phyloP scores from a whole-genome alignment of 2,113 vertebrate species.

The Dinomys branickii region DNA sequence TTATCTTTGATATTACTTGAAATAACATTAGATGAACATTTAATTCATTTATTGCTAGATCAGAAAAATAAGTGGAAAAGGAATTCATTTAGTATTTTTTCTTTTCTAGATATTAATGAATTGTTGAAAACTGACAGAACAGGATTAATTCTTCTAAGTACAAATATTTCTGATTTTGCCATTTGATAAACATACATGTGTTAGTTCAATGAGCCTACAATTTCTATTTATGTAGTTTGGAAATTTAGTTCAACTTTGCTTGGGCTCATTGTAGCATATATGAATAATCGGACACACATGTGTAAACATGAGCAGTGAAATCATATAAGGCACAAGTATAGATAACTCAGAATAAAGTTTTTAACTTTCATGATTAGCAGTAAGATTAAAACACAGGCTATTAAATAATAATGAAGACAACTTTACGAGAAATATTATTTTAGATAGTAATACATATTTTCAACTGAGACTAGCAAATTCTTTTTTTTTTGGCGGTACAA shows the following conservation, averaged over 20 bases:
- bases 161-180: not conserved
- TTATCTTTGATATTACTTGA: conserved; percentile 14
- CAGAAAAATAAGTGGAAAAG: not conserved
- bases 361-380: not conserved
- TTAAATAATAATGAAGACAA: not conserved
- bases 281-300: not conserved
- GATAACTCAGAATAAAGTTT: conserved; percentile 9
- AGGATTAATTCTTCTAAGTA: not conserved
- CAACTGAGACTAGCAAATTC: not conserved
- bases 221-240: conserved; percentile 13
- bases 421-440: conserved; percentile 25
- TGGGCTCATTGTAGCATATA: not conserved
- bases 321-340: not conserved
- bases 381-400: conserved; percentile 13
- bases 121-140: not conserved
- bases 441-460: not conserved
- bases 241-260: not conserved
- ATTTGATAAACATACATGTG: not conserved
- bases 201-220: not conserved
- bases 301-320: not conserved
- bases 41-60: not conserved
- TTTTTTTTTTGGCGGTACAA: no score
- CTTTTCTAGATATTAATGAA: not conserved
- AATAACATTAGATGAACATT: not conserved
- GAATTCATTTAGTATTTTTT: not conserved